Evolutionary conservation across 2,888 invertebrate genomes (phyloP), one percentile per base, ranked within the genome.

Genomic region (Stegana nigrithorax): DNA sequence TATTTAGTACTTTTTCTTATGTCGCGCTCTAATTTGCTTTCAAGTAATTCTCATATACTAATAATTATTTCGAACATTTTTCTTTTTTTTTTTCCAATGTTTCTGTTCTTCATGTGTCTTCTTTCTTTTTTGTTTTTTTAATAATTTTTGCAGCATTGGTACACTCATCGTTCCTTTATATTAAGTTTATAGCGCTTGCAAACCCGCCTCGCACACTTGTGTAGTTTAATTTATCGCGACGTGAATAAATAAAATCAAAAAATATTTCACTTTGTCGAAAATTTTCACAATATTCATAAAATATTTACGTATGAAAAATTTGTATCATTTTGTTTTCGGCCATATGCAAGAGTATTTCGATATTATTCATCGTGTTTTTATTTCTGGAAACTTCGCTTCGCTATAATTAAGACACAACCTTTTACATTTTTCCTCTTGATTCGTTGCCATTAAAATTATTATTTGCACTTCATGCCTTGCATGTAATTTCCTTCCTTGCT

Each of bases 391-490:
- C 51, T 57, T 53, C 60, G 58, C 14, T 39, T 61, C 70, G 62
- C 64, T 56, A 66, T 64, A 60, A 56, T 51, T 63, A 45, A 8
- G 62, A 61, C 67, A 72, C 75, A 76, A 76, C 78, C 78, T 78
- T 78, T 55, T 58, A 63, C 78, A 75, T 75, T 78, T 76, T 66
- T n/a, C n/a, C n/a, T n/a, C n/a, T n/a, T n/a, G 53, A 64, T 51
- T 68, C 62, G 53, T 55, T n/a, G n/a, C n/a, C n/a, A n/a, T n/a
- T n/a, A n/a, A n/a, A n/a, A n/a, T n/a, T n/a, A n/a, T n/a, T n/a
- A 42, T 64, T 59, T 29, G n/a, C 57, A 53, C 61, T 45, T 39
- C 55, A 29, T 60, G 64, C 62, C 67, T 51, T 66, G 67, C 67
- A 69, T 67, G 61, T n/a, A 69, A 70, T 75, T 70, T 64, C 72